Base-by-base conservation (phyloP, 2,113 vertebrate species). In the Otus sunia region DNA sequence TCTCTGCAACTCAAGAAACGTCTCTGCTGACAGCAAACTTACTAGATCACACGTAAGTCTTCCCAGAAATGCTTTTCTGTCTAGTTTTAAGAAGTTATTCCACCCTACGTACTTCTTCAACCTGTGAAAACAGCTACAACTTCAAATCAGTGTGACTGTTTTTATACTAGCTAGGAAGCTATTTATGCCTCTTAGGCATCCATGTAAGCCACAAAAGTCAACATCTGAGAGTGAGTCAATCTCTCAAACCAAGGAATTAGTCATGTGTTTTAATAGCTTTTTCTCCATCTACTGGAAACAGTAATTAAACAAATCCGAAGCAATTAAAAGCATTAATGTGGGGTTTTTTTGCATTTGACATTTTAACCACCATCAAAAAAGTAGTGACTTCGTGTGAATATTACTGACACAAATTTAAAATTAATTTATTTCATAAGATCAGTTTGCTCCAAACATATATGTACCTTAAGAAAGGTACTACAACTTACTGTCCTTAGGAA, bases 41-140 rank as follows among this genome's bases (percentile, higher is more conserved):
- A 56, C 43, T 1, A 34, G 12, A 74, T 29, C 27, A 75, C 37
- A 55, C 0, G 0, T 4, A 16, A 66, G 16, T 19, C 21, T 58
- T 41, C 30, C 66, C 59, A 34, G 15, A 67, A 56, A 25, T 5
- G 11, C 30, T 84, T 64, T 88, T 36, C 30, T 15, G 11, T 9
- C 6, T 15, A 52, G 20, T 20, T 77, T 5, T 22, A 66, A 30
- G 27, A 81, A 23, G 1, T 63, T 73, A 50, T 10, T 71, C 39
- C 34, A 50, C 37, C n/a, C 25, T 10, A 14, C 4, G 17, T 47
- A 59, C 43, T 88, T 39, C 86, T 67, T 39, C 27, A 53, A 62
- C 66, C 21, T 53, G 14, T 41, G 45, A 67, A 90, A 79, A 26
- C 62, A 90, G 73, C 41, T 71, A n/a, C 68, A 86, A 43, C 37